Conservation (phyloP, 2,797 vertebrate genomes). For the Remorina albescens region DNA sequence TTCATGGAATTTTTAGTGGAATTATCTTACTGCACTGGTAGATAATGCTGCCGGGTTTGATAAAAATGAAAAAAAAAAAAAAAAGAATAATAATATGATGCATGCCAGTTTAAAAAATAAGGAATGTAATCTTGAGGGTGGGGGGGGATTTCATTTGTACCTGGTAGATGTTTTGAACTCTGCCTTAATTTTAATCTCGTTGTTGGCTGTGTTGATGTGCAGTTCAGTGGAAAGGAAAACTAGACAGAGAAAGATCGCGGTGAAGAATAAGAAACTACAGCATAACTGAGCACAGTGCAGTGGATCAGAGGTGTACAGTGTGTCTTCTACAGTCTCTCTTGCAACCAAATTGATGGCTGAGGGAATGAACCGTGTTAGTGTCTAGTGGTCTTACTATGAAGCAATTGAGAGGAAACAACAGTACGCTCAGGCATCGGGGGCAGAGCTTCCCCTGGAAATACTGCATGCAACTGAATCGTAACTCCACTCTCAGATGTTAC, state of each 20-base stretch:
- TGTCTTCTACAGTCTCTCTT: constrained; percentile 13
- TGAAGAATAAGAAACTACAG: neutral
- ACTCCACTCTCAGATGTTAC: neutral
- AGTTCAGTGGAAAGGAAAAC: constrained; percentile 15
- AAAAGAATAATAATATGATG: constrained; percentile 49
- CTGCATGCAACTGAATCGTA: constrained; percentile 6
- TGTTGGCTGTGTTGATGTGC: constrained; percentile 37
- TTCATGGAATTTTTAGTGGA: constrained; percentile 36
- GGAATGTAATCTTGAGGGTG: constrained; percentile 13
- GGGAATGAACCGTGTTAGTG: constrained; percentile 20
- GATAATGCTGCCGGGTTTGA: constrained; percentile 43
- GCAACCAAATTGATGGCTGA: constrained; percentile 22
- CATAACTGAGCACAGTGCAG: neutral
- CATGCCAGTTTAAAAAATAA: constrained; percentile 19
- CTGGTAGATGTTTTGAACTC: constrained; percentile 39
- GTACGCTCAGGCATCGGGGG: neutral
- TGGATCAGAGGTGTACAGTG: neutral
- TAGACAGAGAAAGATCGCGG: neutral
- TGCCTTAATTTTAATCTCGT: constrained; percentile 16
- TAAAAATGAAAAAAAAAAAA: no score
- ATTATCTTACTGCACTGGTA: constrained; percentile 38
- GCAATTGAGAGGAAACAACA: neutral
- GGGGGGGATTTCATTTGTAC: constrained; percentile 36
- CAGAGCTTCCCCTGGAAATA: neutral
- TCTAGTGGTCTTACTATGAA: constrained; percentile 8